Base-by-base conservation (phyloP, 2,113 vertebrate species). In the Aviceda subcristata region DNA sequence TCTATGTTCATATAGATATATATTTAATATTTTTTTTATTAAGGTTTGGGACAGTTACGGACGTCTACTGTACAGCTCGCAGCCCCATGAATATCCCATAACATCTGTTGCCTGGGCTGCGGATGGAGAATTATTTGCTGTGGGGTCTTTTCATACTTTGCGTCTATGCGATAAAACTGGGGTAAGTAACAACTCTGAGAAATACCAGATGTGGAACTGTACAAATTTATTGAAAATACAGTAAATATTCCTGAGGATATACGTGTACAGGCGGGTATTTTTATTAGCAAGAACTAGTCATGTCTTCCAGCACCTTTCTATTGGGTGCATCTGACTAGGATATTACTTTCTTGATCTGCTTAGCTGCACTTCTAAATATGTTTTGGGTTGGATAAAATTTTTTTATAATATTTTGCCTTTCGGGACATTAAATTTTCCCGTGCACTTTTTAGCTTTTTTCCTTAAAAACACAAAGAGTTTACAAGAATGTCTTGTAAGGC, bases 11-110 rank as follows among this genome's bases (percentile, higher is more conserved):
- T 24, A 7, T 2, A 46, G 20, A 0, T 21, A 20, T 7, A 69
- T 64, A 16, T 90, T 8, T 82, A 43, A 22, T 39, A n/a, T 36
- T 48, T 91, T 92, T 96, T 90, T 38, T 13, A 11, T 55, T 55
- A 91, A 99, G 99, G 99, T 99, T 1, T 99, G 99, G 99, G 99
- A 99, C 98, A 99, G 99, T 96, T 99, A 99, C 50, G 99, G 99
- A 6, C 98, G 98, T 12, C 93, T 94, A 7, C 98, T 99, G 23
- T 99, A 98, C 93, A 98, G 60, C 34, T 99, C 99, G 4, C 97
- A 98, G 30, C 91, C 98, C 59, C 99, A 99, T 8, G 99, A 99
- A 46, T 99, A 99, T 96, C 99, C 99, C 19, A 88, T 99, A 92
- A 99, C 99, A 4, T 98, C 99, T 34, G 88, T 99, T 85, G 98